Conservation (phyloP, 2,888 invertebrate genomes). For the Odontocerum albicorne region DNA sequence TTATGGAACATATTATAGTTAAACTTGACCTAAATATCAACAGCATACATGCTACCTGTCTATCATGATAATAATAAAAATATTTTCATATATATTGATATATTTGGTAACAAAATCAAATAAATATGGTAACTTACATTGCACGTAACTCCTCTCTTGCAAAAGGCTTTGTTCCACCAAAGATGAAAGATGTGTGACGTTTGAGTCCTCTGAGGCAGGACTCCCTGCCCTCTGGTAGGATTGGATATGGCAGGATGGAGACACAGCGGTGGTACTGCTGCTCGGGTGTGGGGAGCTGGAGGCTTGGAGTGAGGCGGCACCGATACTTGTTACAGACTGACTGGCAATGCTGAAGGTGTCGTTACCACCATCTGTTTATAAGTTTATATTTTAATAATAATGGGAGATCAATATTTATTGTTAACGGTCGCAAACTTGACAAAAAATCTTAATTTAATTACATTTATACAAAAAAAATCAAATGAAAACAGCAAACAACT, state of each 20-base stretch:
- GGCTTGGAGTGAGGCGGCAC: conserved; percentile 9
- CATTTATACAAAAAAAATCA: too few species aligned
- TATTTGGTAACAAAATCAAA: too few species aligned
- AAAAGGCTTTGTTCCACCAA: conserved; percentile 60
- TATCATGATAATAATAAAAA: too few species aligned
- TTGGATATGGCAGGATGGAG: conserved; percentile 42
- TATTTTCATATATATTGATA: too few species aligned
- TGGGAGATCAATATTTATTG: too few species aligned
- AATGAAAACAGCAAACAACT: too few species aligned
- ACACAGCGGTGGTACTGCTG: conserved; percentile 40
- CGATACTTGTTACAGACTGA: conserved; percentile 12
- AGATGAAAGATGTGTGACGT: conserved; percentile 48
- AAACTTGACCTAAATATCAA: too few species aligned
- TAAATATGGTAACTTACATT: conserved; percentile 59
- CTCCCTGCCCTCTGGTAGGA: conserved; percentile 45
- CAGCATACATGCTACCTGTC: too few species aligned
- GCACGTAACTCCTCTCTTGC: conserved; percentile 76
- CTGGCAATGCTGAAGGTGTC: conserved; percentile 1
- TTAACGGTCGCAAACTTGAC: too few species aligned
- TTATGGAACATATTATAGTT: too few species aligned
- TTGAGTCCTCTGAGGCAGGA: conserved; percentile 43
- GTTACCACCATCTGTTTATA: not conserved
- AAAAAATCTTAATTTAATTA: too few species aligned
- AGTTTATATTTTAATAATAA: too few species aligned
- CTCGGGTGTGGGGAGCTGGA: conserved; percentile 13